phyloP scores from a whole-genome alignment of 2,113 vertebrate species.

The Cavia porcellus region DNA sequence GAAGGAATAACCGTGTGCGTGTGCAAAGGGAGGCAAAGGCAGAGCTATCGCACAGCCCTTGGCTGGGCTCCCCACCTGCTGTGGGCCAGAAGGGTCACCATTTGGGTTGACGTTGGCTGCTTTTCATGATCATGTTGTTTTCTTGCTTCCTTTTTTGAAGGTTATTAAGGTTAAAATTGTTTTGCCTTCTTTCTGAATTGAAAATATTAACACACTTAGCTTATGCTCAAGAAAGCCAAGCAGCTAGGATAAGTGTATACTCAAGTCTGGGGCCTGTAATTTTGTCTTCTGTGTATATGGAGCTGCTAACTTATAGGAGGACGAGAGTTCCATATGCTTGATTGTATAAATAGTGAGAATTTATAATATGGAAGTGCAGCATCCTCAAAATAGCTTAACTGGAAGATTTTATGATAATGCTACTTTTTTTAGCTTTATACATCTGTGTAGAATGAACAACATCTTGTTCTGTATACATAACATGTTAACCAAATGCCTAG shows the following conservation, averaged over 20 bases:
- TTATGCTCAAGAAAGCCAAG: conserved; percentile 40
- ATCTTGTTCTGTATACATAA: conserved; percentile 55
- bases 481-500: conserved; percentile 43
- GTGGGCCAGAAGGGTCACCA: not conserved
- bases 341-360: conserved; percentile 75
- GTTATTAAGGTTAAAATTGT: conserved; percentile 41
- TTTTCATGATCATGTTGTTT: conserved; percentile 30
- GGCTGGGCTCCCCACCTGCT: not conserved
- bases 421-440: conserved; percentile 70
- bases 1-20: not conserved
- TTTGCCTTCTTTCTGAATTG: conserved; percentile 53
- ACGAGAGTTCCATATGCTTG: conserved; percentile 67
- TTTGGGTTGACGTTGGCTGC: not conserved
- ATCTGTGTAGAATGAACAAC: conserved; percentile 72
- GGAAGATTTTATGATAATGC: conserved; percentile 69
- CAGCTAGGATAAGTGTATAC: not conserved
- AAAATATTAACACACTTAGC: conserved; percentile 69
- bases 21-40: no score
- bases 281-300: conserved; percentile 57
- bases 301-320: conserved; percentile 40
- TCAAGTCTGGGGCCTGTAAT: conserved; percentile 21
- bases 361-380: conserved; percentile 72
- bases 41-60: not conserved
- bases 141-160: not conserved
- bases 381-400: conserved; percentile 82